Conservation (phyloP, 2,888 invertebrate species). For the Leptura quadrifasciata region DNA sequence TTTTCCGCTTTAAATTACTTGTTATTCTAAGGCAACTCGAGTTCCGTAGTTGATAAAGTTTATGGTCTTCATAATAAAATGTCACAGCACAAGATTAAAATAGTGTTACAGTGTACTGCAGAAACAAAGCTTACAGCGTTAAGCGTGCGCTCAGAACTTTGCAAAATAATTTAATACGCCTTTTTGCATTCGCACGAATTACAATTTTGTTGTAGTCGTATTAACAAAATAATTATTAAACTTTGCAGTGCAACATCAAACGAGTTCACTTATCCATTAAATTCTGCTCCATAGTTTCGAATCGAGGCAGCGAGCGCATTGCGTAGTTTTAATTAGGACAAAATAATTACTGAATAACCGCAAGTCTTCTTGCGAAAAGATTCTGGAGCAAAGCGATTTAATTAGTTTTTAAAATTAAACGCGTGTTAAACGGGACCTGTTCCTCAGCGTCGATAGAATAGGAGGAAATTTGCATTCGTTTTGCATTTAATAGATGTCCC, state of each 20-base stretch:
- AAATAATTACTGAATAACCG: not conserved
- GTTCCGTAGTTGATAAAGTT: conserved; percentile 30
- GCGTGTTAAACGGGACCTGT: not conserved
- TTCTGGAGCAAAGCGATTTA: not conserved
- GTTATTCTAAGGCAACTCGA: conserved; percentile 16
- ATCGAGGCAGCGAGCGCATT: not conserved
- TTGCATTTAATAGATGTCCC: not conserved
- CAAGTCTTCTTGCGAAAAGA: not conserved
- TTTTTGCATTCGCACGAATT: not conserved
- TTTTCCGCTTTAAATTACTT: conserved; percentile 18
- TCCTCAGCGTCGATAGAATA: not conserved
- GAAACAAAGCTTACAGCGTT: not conserved
- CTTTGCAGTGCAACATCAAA: not conserved
- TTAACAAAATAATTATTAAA: not conserved
- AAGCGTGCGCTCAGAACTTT: not conserved
- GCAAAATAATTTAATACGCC: not conserved
- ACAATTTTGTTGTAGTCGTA: not conserved
- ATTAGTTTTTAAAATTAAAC: not conserved
- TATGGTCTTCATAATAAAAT: conserved; percentile 21
- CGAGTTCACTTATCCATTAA: not conserved
- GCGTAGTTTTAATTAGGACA: not conserved
- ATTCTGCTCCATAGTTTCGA: not conserved
- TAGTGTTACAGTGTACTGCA: not conserved
- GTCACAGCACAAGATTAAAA: conserved; percentile 21
- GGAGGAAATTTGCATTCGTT: not conserved